A percentile compares a stretch with the other conserved stretches of the same genome.
Conservation (phyloP, 2,113 vertebrate genomes). For the Jacana jacana region DNA sequence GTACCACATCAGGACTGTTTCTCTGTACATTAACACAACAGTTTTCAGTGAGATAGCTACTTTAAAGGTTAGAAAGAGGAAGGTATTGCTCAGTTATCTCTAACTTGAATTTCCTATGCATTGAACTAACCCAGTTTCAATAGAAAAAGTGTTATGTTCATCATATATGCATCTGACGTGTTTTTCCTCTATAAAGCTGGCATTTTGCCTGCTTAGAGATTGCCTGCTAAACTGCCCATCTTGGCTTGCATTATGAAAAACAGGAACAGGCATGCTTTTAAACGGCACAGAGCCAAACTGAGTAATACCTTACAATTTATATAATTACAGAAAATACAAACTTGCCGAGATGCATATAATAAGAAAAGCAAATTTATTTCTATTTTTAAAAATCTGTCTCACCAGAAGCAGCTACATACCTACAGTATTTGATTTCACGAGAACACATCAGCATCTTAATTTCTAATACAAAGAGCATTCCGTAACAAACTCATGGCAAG, state of each 20-base stretch:
- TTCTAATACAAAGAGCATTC: not conserved
- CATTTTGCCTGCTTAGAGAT: not conserved
- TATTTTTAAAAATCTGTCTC: not conserved
- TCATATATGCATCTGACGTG: not conserved
- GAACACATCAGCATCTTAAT: not conserved
- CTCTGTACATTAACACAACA: not conserved
- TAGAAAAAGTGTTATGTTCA: not conserved
- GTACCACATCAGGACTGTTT: not conserved
- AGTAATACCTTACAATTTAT: not conserved
- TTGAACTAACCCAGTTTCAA: not conserved
- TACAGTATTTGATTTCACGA: not conserved
- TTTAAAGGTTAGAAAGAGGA: not conserved
- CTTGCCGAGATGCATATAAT: not conserved
- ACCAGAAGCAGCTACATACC: not conserved
- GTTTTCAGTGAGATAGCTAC: not conserved
- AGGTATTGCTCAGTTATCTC: not conserved
- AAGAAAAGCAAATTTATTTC: not conserved
- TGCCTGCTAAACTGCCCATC: conserved; percentile 9
- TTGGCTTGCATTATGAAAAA: not conserved
- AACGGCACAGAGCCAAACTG: not conserved
- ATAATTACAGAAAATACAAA: conserved; percentile 9
- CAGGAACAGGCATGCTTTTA: not conserved
- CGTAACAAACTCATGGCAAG: not conserved
- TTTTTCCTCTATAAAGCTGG: not conserved
- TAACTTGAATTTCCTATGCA: not conserved